Conservation (phyloP, 1,140 invertebrate species). For the Macrotrachela quadricornifera region DNA sequence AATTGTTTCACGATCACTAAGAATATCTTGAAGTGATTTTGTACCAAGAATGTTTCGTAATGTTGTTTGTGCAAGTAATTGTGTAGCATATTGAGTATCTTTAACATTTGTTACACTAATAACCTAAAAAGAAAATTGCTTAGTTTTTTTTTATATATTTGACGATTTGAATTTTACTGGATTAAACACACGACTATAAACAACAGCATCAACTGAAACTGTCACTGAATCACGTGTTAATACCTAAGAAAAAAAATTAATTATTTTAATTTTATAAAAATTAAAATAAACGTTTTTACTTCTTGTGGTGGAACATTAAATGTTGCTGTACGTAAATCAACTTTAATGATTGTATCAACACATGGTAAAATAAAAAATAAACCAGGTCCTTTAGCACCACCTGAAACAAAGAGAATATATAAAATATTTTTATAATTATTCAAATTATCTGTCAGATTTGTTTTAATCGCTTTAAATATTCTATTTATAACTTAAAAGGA, state of each 20-base stretch:
- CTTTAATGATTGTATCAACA: slow-evolving; percentile 6
- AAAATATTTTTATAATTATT: too few relatives aligned
- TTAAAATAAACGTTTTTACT: background rate
- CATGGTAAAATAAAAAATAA: slow-evolving; percentile 9
- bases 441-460: too few relatives aligned
- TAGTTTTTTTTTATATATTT: too few relatives aligned
- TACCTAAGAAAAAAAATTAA: background rate
- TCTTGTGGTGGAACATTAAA: slow-evolving; percentile 11
- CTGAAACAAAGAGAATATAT: slow-evolving; percentile 18
- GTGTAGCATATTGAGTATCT: slow-evolving; percentile 9
- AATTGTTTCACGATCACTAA: slow-evolving; percentile 8
- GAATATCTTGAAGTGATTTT: slow-evolving; percentile 7
- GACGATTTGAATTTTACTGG: background rate
- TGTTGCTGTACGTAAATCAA: slow-evolving; percentile 10
- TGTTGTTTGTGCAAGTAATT: slow-evolving; percentile 8
- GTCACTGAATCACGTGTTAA: slow-evolving; percentile 12
- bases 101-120: slow-evolving; percentile 8
- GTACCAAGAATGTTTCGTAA: slow-evolving; percentile 11
- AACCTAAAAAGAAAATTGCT: too few relatives aligned
- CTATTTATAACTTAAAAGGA: too few relatives aligned
- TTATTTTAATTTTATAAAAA: too few relatives aligned
- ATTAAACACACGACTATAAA: slow-evolving; percentile 7
- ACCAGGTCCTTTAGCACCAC: slow-evolving; percentile 53
- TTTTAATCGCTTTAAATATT: too few relatives aligned
- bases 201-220: slow-evolving; percentile 10